Evolutionary conservation across 1,140 invertebrate genomes (phyloP), one percentile per base, ranked within the genome.

Genomic region (Oncopeltus fasciatus): DNA sequence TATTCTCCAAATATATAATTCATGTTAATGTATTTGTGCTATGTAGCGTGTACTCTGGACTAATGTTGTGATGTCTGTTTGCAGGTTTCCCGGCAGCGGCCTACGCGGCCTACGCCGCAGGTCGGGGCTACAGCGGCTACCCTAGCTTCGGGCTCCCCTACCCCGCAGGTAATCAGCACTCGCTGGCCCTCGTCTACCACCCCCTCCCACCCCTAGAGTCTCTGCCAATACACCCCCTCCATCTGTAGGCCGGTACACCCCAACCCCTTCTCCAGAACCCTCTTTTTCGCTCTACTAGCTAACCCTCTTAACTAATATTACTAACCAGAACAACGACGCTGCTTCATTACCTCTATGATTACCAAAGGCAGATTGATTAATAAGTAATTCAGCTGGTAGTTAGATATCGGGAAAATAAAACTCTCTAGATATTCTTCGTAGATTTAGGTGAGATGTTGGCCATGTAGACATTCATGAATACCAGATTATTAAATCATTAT

Each of bases 131-230:
- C 81, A 91, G 89, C 77, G 89, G 90, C 79, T 93, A 93, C 82
- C 90, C 90, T 81, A 91, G 90, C 83, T 93, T 93, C 80, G 90
- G 90, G 82, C 89, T 93, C 78, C 90, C 90, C 74, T 93, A 93
- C 78, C 89, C 90, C 74, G 87, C 90, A 92, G 91, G 91, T 93
- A 92, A 91, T 75, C 78, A 79, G 72, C 76, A 78, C 68, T 72
- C 78, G 72, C 76, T 76, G 64, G 76, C 81, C 76, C 78, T 81
- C 75, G 79, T 79, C 75, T 80, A 81, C 75, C 81, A 81, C 74
- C 77, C 78, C 75, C 72, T 71, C 69, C 70, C 69, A 59, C 71
- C 72, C 60, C 72, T 70, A 72, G 74, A 72, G 70, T 76, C 73
- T 72, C 75, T 71, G 70, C 82, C 82, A 20, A 4, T 59, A 76